A percentile compares a stretch with the other conserved stretches of the same genome.
phyloP scores from a whole-genome alignment of 2,797 vertebrate genomes.

The Ambastaia sidthimunki region DNA sequence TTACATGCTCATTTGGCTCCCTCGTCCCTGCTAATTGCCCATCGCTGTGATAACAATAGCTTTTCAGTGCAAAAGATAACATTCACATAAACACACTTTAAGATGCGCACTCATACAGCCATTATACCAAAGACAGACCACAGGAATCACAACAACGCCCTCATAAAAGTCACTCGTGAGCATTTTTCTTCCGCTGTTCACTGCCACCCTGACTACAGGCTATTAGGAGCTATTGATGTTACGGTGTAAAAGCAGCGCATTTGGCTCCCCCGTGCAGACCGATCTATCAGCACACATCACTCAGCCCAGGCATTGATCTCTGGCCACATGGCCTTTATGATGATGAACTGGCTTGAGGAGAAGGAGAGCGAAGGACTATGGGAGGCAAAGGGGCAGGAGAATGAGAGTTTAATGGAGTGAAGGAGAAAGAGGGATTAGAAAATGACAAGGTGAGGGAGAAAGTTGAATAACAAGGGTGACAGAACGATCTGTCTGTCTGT shows the following conservation, averaged over 20 bases:
- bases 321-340: slow-evolving; percentile 28
- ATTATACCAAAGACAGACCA: not conserved
- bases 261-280: slow-evolving; percentile 15
- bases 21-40: slow-evolving; percentile 55
- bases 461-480: slow-evolving; percentile 49
- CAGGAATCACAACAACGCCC: not conserved
- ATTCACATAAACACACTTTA: not conserved
- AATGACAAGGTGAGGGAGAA: slow-evolving; percentile 35
- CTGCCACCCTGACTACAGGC: slow-evolving; percentile 35
- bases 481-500: slow-evolving; percentile 24
- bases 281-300: slow-evolving; percentile 40
- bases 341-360: slow-evolving; percentile 32
- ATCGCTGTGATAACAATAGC: slow-evolving; percentile 54
- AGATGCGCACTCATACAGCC: not conserved
- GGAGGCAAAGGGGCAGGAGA: slow-evolving; percentile 35
- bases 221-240: slow-evolving; percentile 40
- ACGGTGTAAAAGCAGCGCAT: slow-evolving; percentile 1
- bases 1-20: slow-evolving; percentile 61
- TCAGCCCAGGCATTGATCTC: slow-evolving; percentile 16
- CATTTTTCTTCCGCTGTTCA: slow-evolving; percentile 15
- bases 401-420: slow-evolving; percentile 47
- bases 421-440: slow-evolving; percentile 40
- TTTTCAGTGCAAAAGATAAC: slow-evolving; percentile 40
- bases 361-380: not conserved
- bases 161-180: not conserved